These are phyloP conservation scores for Sicus ferrugineus DNA, from an alignment of 2,888 invertebrate species.

Conservation along the genomic window DNA sequence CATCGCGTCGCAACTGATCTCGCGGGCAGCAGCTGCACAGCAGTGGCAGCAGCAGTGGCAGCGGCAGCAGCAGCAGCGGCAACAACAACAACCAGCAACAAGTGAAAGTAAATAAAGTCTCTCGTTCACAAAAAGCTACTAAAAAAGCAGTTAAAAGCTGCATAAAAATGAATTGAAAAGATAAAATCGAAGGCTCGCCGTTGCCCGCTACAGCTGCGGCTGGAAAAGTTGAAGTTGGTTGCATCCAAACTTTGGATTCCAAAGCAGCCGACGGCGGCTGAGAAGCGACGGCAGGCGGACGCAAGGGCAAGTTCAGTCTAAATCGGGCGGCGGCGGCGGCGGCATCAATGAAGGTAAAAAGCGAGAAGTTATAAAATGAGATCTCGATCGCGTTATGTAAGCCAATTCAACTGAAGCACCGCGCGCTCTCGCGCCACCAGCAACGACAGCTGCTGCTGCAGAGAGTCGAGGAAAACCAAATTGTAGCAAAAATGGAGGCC, in stretches of 20 bases:
- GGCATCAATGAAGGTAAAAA: background rate
- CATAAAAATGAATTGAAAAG: background rate
- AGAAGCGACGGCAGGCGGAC: background rate
- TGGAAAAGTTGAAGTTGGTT: background rate
- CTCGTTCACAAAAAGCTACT: background rate
- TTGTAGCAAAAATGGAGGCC: no score
- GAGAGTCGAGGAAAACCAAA: no score
- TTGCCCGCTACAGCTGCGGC: background rate
- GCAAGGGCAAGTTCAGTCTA: background rate
- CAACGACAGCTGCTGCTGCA: no score
- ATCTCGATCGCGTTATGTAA: background rate
- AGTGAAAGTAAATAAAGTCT: background rate
- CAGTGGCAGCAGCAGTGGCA: background rate
- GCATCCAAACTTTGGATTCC: no score
- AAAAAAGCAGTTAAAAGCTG: background rate
- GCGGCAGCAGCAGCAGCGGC: background rate
- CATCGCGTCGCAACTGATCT: no score
- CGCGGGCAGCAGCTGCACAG: background rate
- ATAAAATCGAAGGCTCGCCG: background rate
- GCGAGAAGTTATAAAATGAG: background rate
- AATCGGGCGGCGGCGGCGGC: no score
- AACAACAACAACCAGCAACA: background rate
- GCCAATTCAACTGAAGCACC: no score
- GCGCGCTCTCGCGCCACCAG: no score
- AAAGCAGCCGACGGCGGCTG: background rate